phyloP scores from a whole-genome alignment of 2,888 invertebrate species.

The Disparrhopalites patrizii region DNA sequence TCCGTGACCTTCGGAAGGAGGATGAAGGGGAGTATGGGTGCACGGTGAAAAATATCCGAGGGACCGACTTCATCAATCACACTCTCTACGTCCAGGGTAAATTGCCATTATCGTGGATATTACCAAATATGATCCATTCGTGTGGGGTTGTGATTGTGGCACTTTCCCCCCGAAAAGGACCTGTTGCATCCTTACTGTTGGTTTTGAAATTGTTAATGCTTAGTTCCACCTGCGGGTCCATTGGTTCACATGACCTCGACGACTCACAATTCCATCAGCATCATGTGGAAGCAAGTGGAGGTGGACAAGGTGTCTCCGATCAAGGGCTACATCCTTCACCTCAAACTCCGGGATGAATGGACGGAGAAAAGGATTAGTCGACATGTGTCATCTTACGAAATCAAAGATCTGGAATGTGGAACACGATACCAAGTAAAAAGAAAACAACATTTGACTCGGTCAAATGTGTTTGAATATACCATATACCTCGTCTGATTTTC shows the following conservation, averaged over 20 bases:
- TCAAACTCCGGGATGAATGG: conserved; percentile 62
- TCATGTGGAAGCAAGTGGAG: conserved; percentile 70
- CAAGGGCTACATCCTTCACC: conserved; percentile 65
- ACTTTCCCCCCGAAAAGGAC: neutral
- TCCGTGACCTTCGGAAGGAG: conserved; percentile 49
- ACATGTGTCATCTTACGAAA: conserved; percentile 64
- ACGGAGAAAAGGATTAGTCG: conserved; percentile 64
- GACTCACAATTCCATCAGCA: conserved; percentile 67
- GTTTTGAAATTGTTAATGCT: conserved; percentile 14
- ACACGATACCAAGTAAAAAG: conserved; percentile 62
- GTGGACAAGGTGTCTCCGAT: conserved; percentile 64
- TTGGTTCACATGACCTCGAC: conserved; percentile 69
- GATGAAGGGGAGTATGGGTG: conserved; percentile 60
- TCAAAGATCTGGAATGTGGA: conserved; percentile 65
- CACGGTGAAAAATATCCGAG: conserved; percentile 12
- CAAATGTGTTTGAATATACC: neutral
- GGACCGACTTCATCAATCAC: conserved; percentile 21
- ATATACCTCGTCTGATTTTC: too few species aligned
- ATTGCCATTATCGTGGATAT: too few species aligned
- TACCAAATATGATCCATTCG: too few species aligned
- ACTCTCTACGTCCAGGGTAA: conserved; percentile 22
- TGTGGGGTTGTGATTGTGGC: too few species aligned
- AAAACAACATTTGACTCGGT: neutral
- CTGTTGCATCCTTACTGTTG: neutral
- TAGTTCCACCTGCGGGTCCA: conserved; percentile 71